phyloP scores from a whole-genome alignment of 2,888 invertebrate genomes.

The Trissolcus japonicus region DNA sequence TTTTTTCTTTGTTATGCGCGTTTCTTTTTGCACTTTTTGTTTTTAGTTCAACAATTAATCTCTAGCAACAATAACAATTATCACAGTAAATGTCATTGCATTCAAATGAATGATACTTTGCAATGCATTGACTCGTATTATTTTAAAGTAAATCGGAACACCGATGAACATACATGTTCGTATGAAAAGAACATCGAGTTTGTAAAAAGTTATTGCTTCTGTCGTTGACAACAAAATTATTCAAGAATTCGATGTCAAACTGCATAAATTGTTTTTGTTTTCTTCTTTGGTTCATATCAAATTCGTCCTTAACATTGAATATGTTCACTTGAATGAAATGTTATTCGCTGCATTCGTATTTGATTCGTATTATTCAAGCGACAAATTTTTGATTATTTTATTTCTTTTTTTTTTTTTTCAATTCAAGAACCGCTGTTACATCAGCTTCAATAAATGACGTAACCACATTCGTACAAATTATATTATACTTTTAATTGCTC shows the following conservation, averaged over 20 bases:
- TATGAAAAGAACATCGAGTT: slow-evolving; percentile 11
- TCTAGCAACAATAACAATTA: slow-evolving; percentile 52
- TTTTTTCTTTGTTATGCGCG: slow-evolving; percentile 24
- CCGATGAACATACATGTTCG: neutral
- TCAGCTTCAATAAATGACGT: neutral
- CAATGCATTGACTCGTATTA: slow-evolving; percentile 32
- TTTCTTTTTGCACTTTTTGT: slow-evolving; percentile 16
- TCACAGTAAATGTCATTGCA: slow-evolving; percentile 52
- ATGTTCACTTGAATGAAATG: slow-evolving; percentile 52
- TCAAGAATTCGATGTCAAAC: slow-evolving; percentile 31
- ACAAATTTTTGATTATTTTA: neutral
- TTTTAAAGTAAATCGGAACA: slow-evolving; percentile 5
- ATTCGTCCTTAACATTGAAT: slow-evolving; percentile 14
- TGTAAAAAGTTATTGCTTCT: slow-evolving; percentile 35
- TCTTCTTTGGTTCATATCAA: neutral
- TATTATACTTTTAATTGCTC: no score
- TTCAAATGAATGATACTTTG: slow-evolving; percentile 37
- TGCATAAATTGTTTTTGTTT: neutral
- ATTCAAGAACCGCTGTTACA: slow-evolving; percentile 11
- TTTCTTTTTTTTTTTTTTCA: no score
- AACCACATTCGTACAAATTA: neutral
- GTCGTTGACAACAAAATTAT: slow-evolving; percentile 7
- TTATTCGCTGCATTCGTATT: slow-evolving; percentile 38
- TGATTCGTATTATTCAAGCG: slow-evolving; percentile 4
- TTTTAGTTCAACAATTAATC: slow-evolving; percentile 43